phyloP scores from a whole-genome alignment of 2,888 invertebrate species.

The Orchestes rusci region DNA sequence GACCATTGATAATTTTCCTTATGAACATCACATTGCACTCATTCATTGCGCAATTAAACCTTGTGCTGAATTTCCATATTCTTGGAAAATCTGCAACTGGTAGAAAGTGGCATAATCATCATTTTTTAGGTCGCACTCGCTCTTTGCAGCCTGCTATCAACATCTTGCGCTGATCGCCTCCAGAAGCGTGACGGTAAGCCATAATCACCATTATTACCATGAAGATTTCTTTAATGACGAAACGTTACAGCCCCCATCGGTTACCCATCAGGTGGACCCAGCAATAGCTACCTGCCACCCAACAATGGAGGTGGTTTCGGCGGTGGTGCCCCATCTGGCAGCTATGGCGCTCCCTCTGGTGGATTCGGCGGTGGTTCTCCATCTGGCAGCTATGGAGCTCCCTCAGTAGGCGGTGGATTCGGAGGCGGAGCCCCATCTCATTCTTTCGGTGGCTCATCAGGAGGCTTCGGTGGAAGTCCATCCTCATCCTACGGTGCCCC shows the following conservation, averaged over 20 bases:
- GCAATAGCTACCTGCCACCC: constrained; percentile 36
- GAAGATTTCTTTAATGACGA: too few species aligned
- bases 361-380: constrained; percentile 25
- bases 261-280: constrained; percentile 34
- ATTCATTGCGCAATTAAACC: too few species aligned
- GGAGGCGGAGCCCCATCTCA: too few species aligned
- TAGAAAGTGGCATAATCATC: too few species aligned
- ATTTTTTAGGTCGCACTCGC: constrained; percentile 33
- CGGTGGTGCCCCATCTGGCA: constrained; percentile 33
- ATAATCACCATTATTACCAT: too few species aligned
- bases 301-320: constrained; percentile 26
- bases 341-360: constrained; percentile 33
- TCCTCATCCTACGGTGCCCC: constrained; percentile 10
- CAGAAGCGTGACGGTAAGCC: constrained; percentile 36
- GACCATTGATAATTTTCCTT: too few species aligned
- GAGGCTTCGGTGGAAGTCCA: constrained; percentile 22
- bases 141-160: constrained; percentile 30
- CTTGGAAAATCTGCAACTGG: too few species aligned
- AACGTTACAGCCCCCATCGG: too few species aligned
- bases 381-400: constrained; percentile 40
- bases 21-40: too few species aligned
- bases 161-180: constrained; percentile 28
- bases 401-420: constrained; percentile 30
- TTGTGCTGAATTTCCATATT: too few species aligned
- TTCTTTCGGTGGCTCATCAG: constrained; percentile 17